A percentile compares a stretch with the other conserved stretches of the same genome.
Evolutionary conservation across 2,888 invertebrate genomes (phyloP).

Genomic region (Liodrosophila aerea): DNA sequence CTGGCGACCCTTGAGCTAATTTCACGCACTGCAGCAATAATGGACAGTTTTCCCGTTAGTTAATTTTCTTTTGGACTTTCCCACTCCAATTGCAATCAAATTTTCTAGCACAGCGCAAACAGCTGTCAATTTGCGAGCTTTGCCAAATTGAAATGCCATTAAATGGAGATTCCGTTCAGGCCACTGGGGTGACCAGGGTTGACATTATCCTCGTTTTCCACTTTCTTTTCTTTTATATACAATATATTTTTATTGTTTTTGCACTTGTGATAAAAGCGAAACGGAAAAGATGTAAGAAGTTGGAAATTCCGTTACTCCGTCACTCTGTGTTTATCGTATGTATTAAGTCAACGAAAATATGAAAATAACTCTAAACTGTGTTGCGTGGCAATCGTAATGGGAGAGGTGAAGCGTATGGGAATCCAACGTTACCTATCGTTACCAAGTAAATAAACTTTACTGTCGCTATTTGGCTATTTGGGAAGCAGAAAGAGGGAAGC

Average conservation of each 20-base stretch:
- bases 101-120: slow-evolving; percentile 41
- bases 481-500: slow-evolving; percentile 1
- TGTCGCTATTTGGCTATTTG: slow-evolving; percentile 62
- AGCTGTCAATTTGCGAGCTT: slow-evolving; percentile 66
- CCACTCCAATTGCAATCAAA: slow-evolving; percentile 44
- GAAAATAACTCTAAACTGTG: slow-evolving; percentile 58
- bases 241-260: not conserved
- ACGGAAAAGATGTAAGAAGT: too few relatives aligned
- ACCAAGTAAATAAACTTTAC: slow-evolving; percentile 74
- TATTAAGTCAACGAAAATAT: slow-evolving; percentile 29
- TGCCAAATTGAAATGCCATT: slow-evolving; percentile 54
- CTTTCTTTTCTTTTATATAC: not conserved
- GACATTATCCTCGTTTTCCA: too few relatives aligned
- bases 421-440: slow-evolving; percentile 48
- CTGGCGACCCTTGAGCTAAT: slow-evolving; percentile 73
- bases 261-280: too few relatives aligned
- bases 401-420: not conserved
- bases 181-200: not conserved
- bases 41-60: slow-evolving; percentile 3
- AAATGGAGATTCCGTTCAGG: slow-evolving; percentile 8
- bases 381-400: slow-evolving; percentile 56
- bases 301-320: slow-evolving; percentile 60
- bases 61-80: slow-evolving; percentile 12
- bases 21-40: slow-evolving; percentile 75
- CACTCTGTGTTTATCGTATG: slow-evolving; percentile 40